These are phyloP conservation scores for Puntigrus tetrazona DNA, from an alignment of 2,113 vertebrate genomes.

Conservation along the genomic window DNA sequence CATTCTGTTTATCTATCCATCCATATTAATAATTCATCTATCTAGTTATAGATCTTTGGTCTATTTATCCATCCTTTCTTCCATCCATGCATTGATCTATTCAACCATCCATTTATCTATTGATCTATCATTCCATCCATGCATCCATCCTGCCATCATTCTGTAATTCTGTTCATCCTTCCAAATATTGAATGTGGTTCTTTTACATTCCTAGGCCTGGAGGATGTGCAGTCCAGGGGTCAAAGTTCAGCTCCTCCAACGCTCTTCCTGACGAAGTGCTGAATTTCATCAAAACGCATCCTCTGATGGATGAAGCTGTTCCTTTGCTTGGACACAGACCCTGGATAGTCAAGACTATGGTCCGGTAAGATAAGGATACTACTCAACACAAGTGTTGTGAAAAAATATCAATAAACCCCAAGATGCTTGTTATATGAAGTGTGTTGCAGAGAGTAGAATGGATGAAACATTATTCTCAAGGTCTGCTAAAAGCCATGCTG, in stretches of 20 bases:
- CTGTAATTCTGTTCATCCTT: too few species aligned
- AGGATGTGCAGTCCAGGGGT: constrained; percentile 85
- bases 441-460: neutral
- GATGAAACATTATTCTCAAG: neutral
- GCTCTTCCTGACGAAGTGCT: constrained; percentile 93
- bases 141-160: too few species aligned
- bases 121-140: too few species aligned
- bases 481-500: constrained; percentile 3
- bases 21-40: neutral
- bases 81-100: neutral
- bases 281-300: constrained; percentile 93
- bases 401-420: neutral
- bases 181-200: too few species aligned
- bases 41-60: too few species aligned
- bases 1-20: neutral
- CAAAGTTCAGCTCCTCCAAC: constrained; percentile 90
- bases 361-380: constrained; percentile 76
- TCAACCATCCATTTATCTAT: too few species aligned
- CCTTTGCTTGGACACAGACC: constrained; percentile 86
- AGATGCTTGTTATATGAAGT: neutral
- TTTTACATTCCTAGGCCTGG: constrained; percentile 80
- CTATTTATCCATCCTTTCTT: neutral
- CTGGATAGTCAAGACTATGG: constrained; percentile 93
- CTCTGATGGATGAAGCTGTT: constrained; percentile 92
- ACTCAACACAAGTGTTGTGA: neutral